These are phyloP conservation scores for Erythrocebus patas DNA, from an alignment of 2,113 vertebrate species.

Conservation along the genomic window DNA sequence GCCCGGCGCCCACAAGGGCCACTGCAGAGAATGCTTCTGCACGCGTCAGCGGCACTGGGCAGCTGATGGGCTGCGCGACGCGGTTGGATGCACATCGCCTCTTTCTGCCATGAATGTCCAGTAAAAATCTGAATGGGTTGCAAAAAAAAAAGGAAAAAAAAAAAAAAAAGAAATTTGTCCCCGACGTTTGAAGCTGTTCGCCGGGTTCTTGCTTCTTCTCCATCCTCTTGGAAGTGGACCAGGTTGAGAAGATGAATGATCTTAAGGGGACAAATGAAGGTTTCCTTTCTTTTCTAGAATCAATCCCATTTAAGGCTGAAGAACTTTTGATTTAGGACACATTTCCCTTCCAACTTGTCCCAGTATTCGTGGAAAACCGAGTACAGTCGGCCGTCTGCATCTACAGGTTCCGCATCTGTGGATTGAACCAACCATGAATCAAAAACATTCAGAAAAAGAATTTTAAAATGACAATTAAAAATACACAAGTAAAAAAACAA, in stretches of 20 bases:
- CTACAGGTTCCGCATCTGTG: not conserved
- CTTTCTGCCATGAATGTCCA: not conserved
- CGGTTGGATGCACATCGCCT: not conserved
- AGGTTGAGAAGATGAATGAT: not conserved
- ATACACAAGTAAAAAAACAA: not conserved
- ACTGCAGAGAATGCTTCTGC: not conserved
- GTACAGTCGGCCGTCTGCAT: not conserved
- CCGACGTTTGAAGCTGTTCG: not conserved
- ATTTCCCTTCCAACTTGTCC: not conserved
- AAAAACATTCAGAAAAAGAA: not conserved
- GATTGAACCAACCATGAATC: not conserved
- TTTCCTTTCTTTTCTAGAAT: not conserved
- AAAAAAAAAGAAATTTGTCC: not conserved
- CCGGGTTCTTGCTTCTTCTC: not conserved
- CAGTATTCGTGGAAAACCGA: not conserved
- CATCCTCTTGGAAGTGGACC: not conserved
- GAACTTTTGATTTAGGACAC: not conserved
- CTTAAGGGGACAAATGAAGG: not conserved
- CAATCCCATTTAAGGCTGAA: not conserved
- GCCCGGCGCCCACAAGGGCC: not conserved
- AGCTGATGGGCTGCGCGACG: fast-evolving
- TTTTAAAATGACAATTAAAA: not conserved
- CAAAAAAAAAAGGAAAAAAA: too few relatives aligned
- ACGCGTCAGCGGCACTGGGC: not conserved
- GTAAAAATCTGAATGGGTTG: not conserved